Evolutionary conservation across 2,113 vertebrate species (phyloP), one percentile per base, ranked within the genome.

Genomic region (Zingel zingel): DNA sequence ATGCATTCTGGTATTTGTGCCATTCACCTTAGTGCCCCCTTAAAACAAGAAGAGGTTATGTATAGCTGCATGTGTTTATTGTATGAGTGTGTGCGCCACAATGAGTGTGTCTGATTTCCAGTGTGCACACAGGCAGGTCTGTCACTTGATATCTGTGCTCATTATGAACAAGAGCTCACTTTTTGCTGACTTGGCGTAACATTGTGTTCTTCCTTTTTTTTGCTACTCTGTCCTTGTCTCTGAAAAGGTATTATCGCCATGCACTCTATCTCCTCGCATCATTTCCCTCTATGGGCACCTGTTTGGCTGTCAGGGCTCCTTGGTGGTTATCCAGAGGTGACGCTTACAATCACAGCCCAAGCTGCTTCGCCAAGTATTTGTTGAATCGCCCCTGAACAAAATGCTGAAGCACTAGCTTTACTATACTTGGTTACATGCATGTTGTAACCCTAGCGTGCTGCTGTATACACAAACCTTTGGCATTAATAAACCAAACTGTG

Each of bases 161-260:
- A 36, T 73, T 50, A 58, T 39, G 77, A 85, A 69, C 21, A 7
- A 62, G 30, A 47, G 71, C 87, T 91, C 68, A 72, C 51, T 66
- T 91, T 89, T 80, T 84, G 85, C 87, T 83, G 87, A 86, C 36
- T 12, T 23, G 43, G 84, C 33, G 15, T 61, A 56, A 88, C 50
- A 0, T 48, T 63, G 27, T 81, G 80, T 84, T 77, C 81, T 51
- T 73, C 23, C 81, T 6, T 58, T 18, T 74, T 74, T 74, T 74
- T 74, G 33, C 30, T 33, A 14, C 66, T 59, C 23, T 81, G 83
- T 72, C 87, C 83, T 90, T 79, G 81, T 82, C 48, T 88, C 54
- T 73, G 71, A 81, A 71, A 48, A 77, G 21, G 23, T 16, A 59
- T 81, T 36, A 85, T 78, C 62, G 54, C 27, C 59, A 57, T 51